Conservation (phyloP, 2,113 vertebrate species). For the Toxostoma redivivum region DNA sequence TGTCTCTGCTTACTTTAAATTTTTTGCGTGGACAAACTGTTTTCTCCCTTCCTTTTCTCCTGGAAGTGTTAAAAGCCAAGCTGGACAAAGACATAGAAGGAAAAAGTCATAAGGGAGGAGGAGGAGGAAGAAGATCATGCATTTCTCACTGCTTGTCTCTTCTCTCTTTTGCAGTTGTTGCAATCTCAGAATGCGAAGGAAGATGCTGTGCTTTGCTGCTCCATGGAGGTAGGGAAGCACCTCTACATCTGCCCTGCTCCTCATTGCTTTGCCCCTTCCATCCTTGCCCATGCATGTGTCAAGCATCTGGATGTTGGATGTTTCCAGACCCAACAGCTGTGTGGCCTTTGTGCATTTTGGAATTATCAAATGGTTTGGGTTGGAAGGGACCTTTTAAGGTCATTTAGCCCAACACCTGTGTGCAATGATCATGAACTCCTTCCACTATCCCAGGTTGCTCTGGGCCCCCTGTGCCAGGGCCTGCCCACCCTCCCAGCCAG, state of each 20-base stretch:
- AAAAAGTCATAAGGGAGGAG: background rate
- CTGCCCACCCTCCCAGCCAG: background rate
- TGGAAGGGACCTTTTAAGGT: fast-evolving
- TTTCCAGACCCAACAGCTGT: background rate
- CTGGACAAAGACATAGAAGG: background rate
- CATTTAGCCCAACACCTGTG: background rate
- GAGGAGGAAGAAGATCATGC: background rate
- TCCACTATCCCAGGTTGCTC: fast-evolving
- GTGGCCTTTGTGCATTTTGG: background rate
- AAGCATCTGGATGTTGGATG: background rate
- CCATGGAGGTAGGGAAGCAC: slow-evolving; percentile 88
- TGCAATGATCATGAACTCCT: background rate
- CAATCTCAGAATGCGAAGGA: slow-evolving; percentile 95
- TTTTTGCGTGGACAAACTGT: background rate
- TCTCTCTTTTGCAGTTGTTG: slow-evolving; percentile 80
- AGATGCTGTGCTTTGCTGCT: slow-evolving; percentile 95
- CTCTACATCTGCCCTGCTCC: background rate
- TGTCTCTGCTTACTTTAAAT: background rate
- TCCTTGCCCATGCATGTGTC: fast-evolving
- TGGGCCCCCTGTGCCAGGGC: background rate
- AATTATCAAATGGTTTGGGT: background rate
- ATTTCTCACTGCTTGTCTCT: background rate
- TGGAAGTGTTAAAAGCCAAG: background rate
- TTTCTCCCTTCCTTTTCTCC: background rate
- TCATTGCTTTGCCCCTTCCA: background rate